Evolutionary conservation across 1,140 invertebrate genomes (phyloP).

Genomic region (Megalopta genalis): DNA sequence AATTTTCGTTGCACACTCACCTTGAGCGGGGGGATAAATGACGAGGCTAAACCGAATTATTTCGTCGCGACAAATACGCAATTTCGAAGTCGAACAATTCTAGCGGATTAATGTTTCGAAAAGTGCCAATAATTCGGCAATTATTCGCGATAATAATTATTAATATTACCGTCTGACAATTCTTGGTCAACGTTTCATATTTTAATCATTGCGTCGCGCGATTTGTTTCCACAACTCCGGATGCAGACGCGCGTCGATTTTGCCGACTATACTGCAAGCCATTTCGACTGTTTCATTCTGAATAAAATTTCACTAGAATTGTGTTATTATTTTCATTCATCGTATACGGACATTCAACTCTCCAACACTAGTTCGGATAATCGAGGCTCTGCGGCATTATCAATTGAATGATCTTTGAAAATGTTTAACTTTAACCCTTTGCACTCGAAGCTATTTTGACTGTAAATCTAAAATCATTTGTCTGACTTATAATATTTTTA

Average conservation of each 20-base stretch:
- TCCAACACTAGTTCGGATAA: neutral
- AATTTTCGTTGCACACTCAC: constrained; percentile 3
- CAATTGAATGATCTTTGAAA: too few species aligned
- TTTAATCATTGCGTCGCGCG: neutral
- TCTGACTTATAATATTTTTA: too few species aligned
- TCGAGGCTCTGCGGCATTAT: too few species aligned
- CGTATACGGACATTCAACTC: neutral
- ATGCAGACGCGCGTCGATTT: too few species aligned
- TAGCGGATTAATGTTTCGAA: neutral
- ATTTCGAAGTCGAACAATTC: constrained; percentile 6
- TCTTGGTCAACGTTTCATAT: neutral
- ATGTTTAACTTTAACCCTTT: too few species aligned
- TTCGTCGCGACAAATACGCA: constrained; percentile 10
- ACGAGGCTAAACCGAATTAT: constrained; percentile 1
- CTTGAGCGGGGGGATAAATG: too few species aligned
- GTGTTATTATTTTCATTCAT: neutral
- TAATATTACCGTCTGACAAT: neutral
- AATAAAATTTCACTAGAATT: too few species aligned
- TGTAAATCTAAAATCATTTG: too few species aligned
- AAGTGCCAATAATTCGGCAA: neutral
- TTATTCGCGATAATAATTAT: neutral
- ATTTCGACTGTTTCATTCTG: neutral
- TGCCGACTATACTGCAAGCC: too few species aligned
- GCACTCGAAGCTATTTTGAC: too few species aligned
- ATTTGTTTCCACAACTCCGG: too few species aligned